Percentiles rank a stretch among this genome's conserved stretches.
Conservation (phyloP, 2,797 vertebrate species). For the Pelochelys cantorii region DNA sequence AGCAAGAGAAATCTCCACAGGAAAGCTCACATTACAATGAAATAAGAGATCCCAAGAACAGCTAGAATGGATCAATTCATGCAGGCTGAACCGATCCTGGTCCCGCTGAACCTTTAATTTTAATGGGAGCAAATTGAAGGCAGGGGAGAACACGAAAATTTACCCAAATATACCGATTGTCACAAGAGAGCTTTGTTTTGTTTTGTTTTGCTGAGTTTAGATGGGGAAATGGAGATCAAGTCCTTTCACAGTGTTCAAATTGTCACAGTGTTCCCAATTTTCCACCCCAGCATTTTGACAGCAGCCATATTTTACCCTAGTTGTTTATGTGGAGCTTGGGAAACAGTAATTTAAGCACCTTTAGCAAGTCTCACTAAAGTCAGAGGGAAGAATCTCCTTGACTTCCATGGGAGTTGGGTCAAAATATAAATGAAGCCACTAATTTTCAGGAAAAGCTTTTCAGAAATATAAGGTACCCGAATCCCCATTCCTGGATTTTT, state of each 20-base stretch:
- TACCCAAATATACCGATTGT: conserved; percentile 53
- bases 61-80: conserved; percentile 44
- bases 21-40: conserved; percentile 37
- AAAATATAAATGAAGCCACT: conserved; percentile 19
- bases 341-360: conserved; percentile 24
- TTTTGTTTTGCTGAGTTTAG: conserved; percentile 21
- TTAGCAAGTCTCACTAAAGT: background rate
- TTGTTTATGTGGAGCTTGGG: conserved; percentile 4
- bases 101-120: conserved; percentile 19
- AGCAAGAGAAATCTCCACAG: conserved; percentile 52
- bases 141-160: background rate
- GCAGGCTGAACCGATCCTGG: background rate
- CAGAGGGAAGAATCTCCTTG: background rate
- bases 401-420: conserved; percentile 25
- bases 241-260: conserved; percentile 64
- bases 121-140: fast-evolving
- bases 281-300: conserved; percentile 61
- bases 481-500: background rate
- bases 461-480: background rate
- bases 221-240: conserved; percentile 51
- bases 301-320: background rate
- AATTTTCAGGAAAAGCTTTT: background rate
- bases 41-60: conserved; percentile 52
- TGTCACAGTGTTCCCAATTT: conserved; percentile 52
- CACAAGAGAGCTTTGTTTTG: conserved; percentile 65